Evolutionary conservation across 2,113 vertebrate genomes (phyloP).

Genomic region (Dolichotis patagonum): DNA sequence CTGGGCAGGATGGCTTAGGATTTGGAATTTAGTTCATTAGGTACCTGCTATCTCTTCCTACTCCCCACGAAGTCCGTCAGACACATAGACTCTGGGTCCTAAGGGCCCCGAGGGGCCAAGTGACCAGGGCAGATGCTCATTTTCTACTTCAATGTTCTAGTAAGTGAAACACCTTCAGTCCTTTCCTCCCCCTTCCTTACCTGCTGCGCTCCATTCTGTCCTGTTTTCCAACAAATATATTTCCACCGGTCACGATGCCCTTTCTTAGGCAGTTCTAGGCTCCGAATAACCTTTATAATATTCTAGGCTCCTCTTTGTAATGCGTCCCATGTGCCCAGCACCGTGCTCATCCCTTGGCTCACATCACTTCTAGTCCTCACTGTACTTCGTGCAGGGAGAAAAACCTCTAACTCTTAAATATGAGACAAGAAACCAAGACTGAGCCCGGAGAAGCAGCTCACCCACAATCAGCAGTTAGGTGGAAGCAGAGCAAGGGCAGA

Average conservation of each 20-base stretch:
- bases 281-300: not conserved
- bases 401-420: not conserved
- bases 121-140: not conserved
- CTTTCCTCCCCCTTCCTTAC: not conserved
- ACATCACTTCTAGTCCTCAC: not conserved
- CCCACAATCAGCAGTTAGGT: no score
- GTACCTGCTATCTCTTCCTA: no score
- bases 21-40: not conserved
- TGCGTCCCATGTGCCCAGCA: not conserved
- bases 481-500: not conserved
- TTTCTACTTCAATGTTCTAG: not conserved
- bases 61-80: not conserved
- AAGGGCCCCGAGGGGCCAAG: not conserved
- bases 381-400: not conserved
- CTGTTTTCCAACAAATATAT: not conserved
- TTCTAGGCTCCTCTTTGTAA: not conserved
- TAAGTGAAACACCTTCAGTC: not conserved
- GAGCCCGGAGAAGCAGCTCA: not conserved
- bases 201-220: not conserved
- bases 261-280: not conserved
- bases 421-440: not conserved
- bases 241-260: not conserved
- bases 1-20: not conserved
- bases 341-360: not conserved
- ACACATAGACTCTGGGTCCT: not conserved